Percentiles rank a stretch among this genome's conserved stretches.
Evolutionary conservation across 2,113 vertebrate genomes (phyloP).

Genomic region (Meriones unguiculatus): DNA sequence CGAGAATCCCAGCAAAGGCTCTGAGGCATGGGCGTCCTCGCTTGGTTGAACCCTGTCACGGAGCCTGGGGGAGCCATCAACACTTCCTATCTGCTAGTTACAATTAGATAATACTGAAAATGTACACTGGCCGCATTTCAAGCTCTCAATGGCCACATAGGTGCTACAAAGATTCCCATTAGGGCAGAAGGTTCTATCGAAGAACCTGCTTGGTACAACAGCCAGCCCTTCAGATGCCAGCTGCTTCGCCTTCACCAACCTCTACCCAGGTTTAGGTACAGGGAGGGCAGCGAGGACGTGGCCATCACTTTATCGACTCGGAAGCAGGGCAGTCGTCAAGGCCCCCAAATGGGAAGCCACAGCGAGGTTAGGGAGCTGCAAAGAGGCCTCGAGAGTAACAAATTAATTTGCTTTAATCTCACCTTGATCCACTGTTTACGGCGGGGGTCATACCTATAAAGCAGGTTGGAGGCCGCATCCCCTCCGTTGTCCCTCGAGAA

Average conservation of each 20-base stretch:
- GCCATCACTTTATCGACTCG: background rate
- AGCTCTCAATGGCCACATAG: fast-evolving
- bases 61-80: fast-evolving
- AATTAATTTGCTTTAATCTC: constrained; percentile 85
- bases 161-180: fast-evolving
- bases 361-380: constrained; percentile 15
- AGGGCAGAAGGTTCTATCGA: background rate
- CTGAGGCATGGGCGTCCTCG: background rate
- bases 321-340: background rate
- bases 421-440: constrained; percentile 97
- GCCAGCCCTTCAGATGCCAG: background rate
- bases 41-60: background rate
- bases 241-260: fast-evolving
- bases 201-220: background rate
- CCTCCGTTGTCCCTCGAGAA: constrained; percentile 95
- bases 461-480: constrained; percentile 94
- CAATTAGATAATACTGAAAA: background rate
- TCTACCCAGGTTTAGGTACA: background rate
- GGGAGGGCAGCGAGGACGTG: fast-evolving
- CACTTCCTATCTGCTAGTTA: fast-evolving
- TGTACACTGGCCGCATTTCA: background rate
- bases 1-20: background rate
- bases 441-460: constrained; percentile 97
- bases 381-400: constrained; percentile 73
- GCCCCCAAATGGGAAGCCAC: background rate